Conservation (phyloP, 2,113 vertebrate genomes). For the Noturus placidus region DNA sequence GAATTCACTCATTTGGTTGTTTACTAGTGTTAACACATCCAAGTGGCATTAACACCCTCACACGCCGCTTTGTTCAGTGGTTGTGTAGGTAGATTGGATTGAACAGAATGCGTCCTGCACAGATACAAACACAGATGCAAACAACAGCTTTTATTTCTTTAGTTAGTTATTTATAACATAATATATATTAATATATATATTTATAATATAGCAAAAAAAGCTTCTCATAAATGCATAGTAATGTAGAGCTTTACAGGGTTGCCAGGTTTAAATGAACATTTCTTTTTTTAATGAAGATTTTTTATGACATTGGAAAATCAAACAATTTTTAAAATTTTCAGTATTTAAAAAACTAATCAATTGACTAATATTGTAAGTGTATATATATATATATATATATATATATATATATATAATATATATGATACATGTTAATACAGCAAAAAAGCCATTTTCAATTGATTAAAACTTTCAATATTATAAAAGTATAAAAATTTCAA, state of each 20-base stretch:
- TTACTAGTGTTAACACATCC: constrained; percentile 6
- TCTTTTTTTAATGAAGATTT: too few relatives aligned
- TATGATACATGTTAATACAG: too few relatives aligned
- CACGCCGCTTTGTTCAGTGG: background rate
- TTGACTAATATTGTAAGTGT: too few relatives aligned
- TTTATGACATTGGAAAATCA: too few relatives aligned
- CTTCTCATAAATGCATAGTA: background rate
- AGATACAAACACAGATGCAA: background rate
- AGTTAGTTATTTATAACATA: background rate
- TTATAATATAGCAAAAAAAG: background rate
- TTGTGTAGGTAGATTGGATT: background rate
- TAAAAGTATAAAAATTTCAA: too few relatives aligned
- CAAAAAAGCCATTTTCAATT: too few relatives aligned
- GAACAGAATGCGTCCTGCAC: background rate
- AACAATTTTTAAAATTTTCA: too few relatives aligned
- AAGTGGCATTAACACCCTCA: constrained; percentile 3
- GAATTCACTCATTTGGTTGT: constrained; percentile 36
- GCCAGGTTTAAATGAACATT: too few relatives aligned
- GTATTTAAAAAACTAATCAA: too few relatives aligned
- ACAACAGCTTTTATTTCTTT: background rate
- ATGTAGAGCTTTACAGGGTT: background rate
- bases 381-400: too few relatives aligned
- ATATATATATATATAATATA: too few relatives aligned
- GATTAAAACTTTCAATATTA: too few relatives aligned
- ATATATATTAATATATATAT: background rate